phyloP scores from a whole-genome alignment of 35 echinoderm and acorn worm genomes.

The Heliocidaris erythrogramma region DNA sequence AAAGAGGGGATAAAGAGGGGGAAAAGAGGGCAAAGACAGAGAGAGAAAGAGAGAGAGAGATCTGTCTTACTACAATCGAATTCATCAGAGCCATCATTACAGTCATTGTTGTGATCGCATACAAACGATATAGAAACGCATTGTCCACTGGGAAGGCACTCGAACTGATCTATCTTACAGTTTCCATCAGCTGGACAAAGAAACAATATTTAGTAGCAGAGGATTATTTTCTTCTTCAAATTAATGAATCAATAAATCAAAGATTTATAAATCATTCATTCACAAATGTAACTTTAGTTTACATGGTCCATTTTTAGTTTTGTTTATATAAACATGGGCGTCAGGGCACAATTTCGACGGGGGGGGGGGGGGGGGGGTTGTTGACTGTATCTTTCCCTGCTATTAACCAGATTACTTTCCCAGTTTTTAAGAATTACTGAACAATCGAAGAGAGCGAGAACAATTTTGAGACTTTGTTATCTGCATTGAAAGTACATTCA shows the following conservation, averaged over 20 bases:
- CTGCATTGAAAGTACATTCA: no score
- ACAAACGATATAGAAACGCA: background rate
- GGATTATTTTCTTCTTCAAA: no score
- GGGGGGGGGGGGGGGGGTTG: no score
- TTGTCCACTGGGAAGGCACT: background rate
- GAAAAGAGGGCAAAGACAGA: background rate
- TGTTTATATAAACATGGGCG: no score
- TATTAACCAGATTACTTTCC: no score
- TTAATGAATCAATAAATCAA: background rate
- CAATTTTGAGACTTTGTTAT: no score
- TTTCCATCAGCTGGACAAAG: background rate
- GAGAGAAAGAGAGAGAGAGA: background rate
- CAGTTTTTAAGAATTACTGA: no score
- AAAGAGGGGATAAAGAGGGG: background rate
- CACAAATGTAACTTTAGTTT: no score
- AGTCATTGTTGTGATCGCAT: background rate
- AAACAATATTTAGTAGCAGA: background rate
- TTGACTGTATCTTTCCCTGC: no score
- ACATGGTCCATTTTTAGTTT: no score
- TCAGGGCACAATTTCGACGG: no score
- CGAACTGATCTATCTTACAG: background rate
- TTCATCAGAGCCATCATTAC: constrained; percentile 18
- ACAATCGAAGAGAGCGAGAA: no score
- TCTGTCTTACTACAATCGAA: background rate
- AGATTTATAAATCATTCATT: background rate